Percentiles rank a stretch among this genome's conserved stretches.
These are phyloP conservation scores for Xylocampa areola DNA, from an alignment of 2,888 invertebrate species.

Conservation along the genomic window DNA sequence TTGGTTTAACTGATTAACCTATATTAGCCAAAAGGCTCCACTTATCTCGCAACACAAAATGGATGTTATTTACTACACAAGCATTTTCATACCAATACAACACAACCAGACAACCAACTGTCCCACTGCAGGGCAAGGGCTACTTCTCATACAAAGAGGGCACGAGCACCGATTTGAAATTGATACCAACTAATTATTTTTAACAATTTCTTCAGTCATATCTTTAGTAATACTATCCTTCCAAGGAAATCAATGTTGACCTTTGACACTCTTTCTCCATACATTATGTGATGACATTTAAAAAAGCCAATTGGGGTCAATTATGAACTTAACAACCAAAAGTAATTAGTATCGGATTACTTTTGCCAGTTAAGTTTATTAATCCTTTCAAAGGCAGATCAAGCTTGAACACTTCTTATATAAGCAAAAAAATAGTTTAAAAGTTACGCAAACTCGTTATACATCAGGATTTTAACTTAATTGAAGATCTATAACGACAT, in stretches of 20 bases:
- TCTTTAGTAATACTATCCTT: not conserved
- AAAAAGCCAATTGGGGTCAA: constrained; percentile 37
- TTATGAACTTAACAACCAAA: constrained; percentile 35
- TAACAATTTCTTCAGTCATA: too few relatives aligned
- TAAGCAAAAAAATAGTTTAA: constrained; percentile 56
- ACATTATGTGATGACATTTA: not conserved
- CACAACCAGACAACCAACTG: too few relatives aligned
- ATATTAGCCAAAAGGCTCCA: too few relatives aligned
- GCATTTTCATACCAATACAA: too few relatives aligned
- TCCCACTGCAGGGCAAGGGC: too few relatives aligned
- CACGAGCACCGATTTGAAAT: too few relatives aligned
- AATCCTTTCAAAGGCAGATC: constrained; percentile 33
- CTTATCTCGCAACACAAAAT: too few relatives aligned
- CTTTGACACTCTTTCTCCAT: constrained; percentile 10
- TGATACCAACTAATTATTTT: too few relatives aligned
- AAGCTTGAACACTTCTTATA: constrained; percentile 34
- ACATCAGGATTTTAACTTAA: constrained; percentile 57
- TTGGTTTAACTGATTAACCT: too few relatives aligned
- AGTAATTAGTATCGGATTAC: too few relatives aligned
- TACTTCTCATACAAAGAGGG: too few relatives aligned
- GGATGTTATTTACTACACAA: too few relatives aligned
- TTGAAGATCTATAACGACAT: constrained; percentile 51
- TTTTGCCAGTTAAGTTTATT: constrained; percentile 31
- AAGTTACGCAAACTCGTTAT: constrained; percentile 57
- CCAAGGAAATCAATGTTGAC: not conserved